phyloP scores from a whole-genome alignment of 2,113 vertebrate genomes.

The Neolamprologus ventralis region DNA sequence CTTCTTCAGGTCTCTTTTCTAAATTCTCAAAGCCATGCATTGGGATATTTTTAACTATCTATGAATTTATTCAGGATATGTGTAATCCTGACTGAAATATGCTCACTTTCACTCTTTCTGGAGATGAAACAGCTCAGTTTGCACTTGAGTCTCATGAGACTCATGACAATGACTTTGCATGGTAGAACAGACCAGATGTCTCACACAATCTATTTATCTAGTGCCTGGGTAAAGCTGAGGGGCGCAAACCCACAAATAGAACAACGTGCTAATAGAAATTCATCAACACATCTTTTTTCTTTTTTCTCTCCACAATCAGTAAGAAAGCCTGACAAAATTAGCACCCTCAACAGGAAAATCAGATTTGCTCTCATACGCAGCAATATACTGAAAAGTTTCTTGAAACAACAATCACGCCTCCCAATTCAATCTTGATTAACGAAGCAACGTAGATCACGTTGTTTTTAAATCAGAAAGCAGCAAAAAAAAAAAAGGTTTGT shows the following conservation, averaged over 20 bases:
- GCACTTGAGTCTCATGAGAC: constrained; percentile 55
- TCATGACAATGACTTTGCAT: constrained; percentile 52
- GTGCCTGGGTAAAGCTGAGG: constrained; percentile 36
- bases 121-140: constrained; percentile 47
- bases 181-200: constrained; percentile 33
- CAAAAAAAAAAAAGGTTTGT: not conserved
- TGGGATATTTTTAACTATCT: not conserved
- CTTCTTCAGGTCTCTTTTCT: not conserved
- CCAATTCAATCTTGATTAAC: constrained; percentile 4
- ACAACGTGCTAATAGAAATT: constrained; percentile 39
- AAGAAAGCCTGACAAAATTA: constrained; percentile 48
- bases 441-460: not conserved
- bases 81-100: not conserved
- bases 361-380: not conserved
- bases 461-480: not conserved
- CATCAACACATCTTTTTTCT: not conserved
- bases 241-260: constrained; percentile 54
- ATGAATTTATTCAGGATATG: not conserved
- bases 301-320: constrained; percentile 25
- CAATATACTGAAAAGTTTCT: not conserved
- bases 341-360: constrained; percentile 35
- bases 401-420: not conserved
- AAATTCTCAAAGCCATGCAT: not conserved
- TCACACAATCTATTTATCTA: constrained; percentile 25
- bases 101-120: not conserved